These are phyloP conservation scores for Dastarcus helophoroides DNA, from an alignment of 2,888 invertebrate species.

Conservation along the genomic window DNA sequence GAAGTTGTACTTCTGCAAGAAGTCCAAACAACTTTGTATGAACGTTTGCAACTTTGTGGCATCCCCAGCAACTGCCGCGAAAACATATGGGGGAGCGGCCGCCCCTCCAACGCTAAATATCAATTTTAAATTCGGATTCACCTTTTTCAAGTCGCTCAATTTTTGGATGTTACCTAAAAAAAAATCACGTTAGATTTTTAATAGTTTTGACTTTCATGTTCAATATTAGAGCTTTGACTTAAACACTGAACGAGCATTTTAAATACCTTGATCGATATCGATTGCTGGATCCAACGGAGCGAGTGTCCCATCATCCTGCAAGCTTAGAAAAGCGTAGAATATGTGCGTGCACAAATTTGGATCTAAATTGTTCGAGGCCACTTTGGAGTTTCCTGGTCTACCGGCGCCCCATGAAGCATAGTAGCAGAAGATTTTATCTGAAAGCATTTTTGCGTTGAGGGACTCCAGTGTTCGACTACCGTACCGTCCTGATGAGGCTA, in stretches of 20 bases:
- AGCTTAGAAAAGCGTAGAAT: conserved; percentile 81
- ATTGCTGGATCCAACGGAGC: no score
- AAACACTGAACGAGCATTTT: no score
- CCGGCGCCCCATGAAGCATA: conserved; percentile 79
- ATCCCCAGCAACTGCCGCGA: conserved; percentile 67
- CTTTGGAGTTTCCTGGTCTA: conserved; percentile 68
- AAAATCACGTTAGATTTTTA: no score
- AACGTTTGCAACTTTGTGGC: conserved; percentile 30
- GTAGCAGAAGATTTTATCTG: conserved; percentile 51
- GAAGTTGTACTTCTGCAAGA: conserved; percentile 65
- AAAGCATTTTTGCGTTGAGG: no score
- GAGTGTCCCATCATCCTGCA: no score
- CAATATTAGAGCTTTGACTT: no score
- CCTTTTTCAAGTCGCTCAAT: conserved; percentile 60
- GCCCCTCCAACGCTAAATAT: conserved; percentile 80
- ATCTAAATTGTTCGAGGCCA: conserved; percentile 72
- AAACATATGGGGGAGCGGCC: conserved; percentile 82
- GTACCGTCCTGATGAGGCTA: no score
- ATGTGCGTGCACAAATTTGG: conserved; percentile 74
- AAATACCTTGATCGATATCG: no score
- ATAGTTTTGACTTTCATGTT: no score
- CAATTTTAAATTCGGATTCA: conserved; percentile 62
- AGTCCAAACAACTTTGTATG: conserved; percentile 38
- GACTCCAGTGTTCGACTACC: no score
- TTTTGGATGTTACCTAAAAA: conserved; percentile 48